Base-by-base conservation (phyloP, 2,888 invertebrate species). In the Melitaea athalia region DNA sequence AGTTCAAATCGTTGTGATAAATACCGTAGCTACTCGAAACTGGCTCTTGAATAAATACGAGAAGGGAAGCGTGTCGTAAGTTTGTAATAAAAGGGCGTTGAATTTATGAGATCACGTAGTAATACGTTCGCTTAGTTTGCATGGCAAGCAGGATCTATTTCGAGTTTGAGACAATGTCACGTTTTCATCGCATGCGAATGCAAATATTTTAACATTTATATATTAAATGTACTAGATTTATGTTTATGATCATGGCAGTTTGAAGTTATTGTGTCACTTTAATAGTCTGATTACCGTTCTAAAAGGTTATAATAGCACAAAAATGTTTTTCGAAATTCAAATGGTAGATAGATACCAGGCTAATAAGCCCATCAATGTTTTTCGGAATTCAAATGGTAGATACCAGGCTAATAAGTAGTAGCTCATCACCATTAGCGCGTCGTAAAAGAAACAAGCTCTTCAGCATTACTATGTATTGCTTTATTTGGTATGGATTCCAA, bases 101-200 rank as follows among this genome's bases (percentile, higher is more conserved):
- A 52, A 67, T 63, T 71, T 71, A 69, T 59, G 71, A 64, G 52
- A 61, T 69, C 71, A 69, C 71, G 67, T 71, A 64, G 55, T 65
- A 71, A 69, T 50, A 64, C 65, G 68, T 66, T 63, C 60, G 57
- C 66, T 64, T 17, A 62, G 67, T 71, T 69, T 69, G 69, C 71
- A 67, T 69, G 42, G 69, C 57, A 62, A 70, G 64, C 67, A 55
- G 57, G 59, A 64, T 66, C 61, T 68, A 43, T 71, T 67, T 64
- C 53, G 63, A 71, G 50, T 67, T 71, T 38, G 69, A 62, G 69
- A 53, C 62, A 63, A 63, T 61, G 62, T 71, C 69, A 71, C 71
- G 69, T 71, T 63, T 64, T 64, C 67, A 59, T 67, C 57, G 64
- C 31, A 63, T 64, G 64, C 62, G 64, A 62, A 55, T 67, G 64